Conservation (phyloP, 2,113 vertebrate species). For the Cavia porcellus region DNA sequence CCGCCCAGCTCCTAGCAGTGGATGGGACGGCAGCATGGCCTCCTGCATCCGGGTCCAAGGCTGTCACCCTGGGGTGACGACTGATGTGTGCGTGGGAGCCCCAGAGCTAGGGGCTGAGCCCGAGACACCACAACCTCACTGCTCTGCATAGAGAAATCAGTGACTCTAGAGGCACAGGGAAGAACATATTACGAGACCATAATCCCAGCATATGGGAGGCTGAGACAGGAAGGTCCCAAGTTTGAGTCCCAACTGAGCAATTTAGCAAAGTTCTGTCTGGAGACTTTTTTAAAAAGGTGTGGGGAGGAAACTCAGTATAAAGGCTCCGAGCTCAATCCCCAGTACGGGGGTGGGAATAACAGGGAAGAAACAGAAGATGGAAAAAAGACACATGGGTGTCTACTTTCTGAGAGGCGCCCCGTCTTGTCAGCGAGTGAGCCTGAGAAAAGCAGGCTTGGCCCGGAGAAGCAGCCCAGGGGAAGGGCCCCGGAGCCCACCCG, state of each 20-base stretch:
- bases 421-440: accelerated
- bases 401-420: accelerated
- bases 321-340: neutral
- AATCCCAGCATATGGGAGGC: neutral
- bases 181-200: too few relatives aligned
- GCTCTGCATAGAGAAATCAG: neutral
- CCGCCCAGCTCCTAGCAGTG: too few relatives aligned
- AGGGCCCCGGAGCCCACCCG: neutral
- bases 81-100: too few relatives aligned
- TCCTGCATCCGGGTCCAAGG: too few relatives aligned
- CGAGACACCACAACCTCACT: neutral
- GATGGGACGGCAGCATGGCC: too few relatives aligned
- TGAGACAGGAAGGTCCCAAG: neutral
- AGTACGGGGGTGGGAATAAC: too few relatives aligned
- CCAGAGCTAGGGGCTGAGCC: too few relatives aligned
- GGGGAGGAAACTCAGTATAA: neutral
- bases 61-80: too few relatives aligned
- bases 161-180: neutral
- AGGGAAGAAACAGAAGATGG: neutral
- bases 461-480: neutral
- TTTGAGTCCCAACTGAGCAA: neutral
- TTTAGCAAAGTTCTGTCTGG: neutral
- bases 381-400: neutral
- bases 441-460: neutral
- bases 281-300: neutral